Conservation (phyloP, 1,140 invertebrate genomes). For the Drosophila eugracilis region DNA sequence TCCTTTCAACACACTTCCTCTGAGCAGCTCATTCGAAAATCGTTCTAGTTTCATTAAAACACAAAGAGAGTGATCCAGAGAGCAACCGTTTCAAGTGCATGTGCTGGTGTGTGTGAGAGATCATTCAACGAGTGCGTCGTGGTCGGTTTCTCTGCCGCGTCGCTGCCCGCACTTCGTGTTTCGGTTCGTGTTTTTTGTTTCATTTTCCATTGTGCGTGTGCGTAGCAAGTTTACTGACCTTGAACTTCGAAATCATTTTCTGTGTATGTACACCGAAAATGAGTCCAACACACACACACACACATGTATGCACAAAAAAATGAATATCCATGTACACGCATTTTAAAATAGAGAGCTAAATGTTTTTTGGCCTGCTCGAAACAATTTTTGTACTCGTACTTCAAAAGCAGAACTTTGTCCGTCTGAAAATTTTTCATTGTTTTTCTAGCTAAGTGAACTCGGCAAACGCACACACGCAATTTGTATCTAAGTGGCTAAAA, state of each 20-base stretch:
- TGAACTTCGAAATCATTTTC: conserved; percentile 82
- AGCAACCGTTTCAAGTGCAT: not conserved
- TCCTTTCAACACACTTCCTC: conserved; percentile 1
- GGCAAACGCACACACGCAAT: conserved; percentile 23
- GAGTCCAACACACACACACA: conserved; percentile 40
- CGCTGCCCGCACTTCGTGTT: conserved; percentile 27
- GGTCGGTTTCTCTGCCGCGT: too few relatives aligned
- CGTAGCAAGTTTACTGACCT: conserved; percentile 84
- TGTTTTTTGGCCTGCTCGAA: conserved; percentile 11
- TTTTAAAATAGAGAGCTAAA: conserved; percentile 33
- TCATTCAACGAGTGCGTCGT: conserved; percentile 12
- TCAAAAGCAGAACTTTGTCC: conserved; percentile 43
- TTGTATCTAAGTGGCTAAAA: conserved; percentile 29
- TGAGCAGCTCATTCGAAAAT: conserved; percentile 42
- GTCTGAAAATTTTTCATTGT: conserved; percentile 39
- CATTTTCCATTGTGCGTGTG: conserved; percentile 75
- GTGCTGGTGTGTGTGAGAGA: conserved; percentile 4
- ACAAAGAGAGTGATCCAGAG: conserved; percentile 10
- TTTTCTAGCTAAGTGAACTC: conserved; percentile 51
- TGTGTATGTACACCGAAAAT: conserved; percentile 65
- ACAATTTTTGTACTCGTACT: conserved; percentile 29
- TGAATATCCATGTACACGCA: conserved; percentile 21
- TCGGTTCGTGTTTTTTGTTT: conserved; percentile 25
- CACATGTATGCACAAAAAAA: conserved; percentile 23
- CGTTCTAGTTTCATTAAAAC: conserved; percentile 73